Conservation (phyloP, 2,888 invertebrate species). For the Scelioninae gen. 2 region DNA sequence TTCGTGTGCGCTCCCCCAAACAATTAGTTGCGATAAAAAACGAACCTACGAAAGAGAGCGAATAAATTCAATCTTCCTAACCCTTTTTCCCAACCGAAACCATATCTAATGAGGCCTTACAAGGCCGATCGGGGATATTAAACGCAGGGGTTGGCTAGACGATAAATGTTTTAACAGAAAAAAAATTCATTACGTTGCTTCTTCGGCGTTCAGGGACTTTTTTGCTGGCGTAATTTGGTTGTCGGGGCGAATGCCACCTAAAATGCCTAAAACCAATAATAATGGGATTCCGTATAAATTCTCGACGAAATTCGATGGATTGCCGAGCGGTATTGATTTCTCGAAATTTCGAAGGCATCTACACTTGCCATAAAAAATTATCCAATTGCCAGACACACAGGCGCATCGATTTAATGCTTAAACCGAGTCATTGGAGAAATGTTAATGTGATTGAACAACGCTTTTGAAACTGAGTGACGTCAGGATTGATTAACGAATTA, state of each 20-base stretch:
- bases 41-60: conserved; percentile 6
- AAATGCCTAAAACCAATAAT: conserved; percentile 48
- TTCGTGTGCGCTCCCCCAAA: too few species aligned
- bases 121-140: conserved; percentile 38
- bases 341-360: conserved; percentile 31
- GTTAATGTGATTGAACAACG: conserved; percentile 17
- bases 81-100: conserved; percentile 50
- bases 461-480: conserved; percentile 7
- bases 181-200: conserved; percentile 49
- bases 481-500: too few species aligned
- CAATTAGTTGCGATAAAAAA: conserved; percentile 1
- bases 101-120: conserved; percentile 55
- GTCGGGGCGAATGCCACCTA: conserved; percentile 14
- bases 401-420: conserved; percentile 27
- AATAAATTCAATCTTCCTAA: conserved; percentile 49
- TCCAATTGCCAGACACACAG: conserved; percentile 30
- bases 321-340: conserved; percentile 37
- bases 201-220: conserved; percentile 3
- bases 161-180: conserved; percentile 53
- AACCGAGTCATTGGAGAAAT: conserved; percentile 24
- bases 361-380: conserved; percentile 16
- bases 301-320: conserved; percentile 29
- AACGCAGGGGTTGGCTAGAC: conserved; percentile 45
- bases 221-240: conserved; percentile 21
- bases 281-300: conserved; percentile 48